Percentiles rank a stretch among this genome's conserved stretches.
phyloP scores from a whole-genome alignment of 2,888 invertebrate genomes.

The Pyrochroa serraticornis region DNA sequence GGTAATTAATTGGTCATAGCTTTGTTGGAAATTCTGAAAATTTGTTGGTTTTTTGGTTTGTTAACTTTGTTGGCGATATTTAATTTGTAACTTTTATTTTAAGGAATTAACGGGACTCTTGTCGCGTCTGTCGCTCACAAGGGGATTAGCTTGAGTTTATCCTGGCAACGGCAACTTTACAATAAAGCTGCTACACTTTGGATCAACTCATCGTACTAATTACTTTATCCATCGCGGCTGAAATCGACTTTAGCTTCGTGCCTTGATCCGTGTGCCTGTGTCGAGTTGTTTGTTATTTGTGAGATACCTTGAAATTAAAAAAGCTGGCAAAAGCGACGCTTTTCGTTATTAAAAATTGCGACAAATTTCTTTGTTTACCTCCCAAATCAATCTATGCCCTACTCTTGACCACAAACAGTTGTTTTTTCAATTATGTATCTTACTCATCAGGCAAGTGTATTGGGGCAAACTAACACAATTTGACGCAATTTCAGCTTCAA shows the following conservation, averaged over 20 bases:
- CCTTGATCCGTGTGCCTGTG: not conserved
- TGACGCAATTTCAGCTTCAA: too few species aligned
- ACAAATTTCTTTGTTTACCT: too few species aligned
- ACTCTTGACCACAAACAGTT: too few species aligned
- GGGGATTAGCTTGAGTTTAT: conserved; percentile 39
- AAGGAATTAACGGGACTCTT: conserved; percentile 28
- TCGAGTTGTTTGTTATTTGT: too few species aligned
- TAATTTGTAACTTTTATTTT: conserved; percentile 33
- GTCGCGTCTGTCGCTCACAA: conserved; percentile 24
- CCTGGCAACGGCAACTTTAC: conserved; percentile 43
- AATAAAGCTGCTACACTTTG: conserved; percentile 42
- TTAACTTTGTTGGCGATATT: conserved; percentile 10
- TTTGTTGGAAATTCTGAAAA: not conserved
- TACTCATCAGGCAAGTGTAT: too few species aligned
- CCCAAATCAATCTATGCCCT: too few species aligned
- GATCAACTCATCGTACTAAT: conserved; percentile 44
- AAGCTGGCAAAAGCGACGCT: too few species aligned
- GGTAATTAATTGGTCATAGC: not conserved
- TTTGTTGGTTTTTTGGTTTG: conserved; percentile 1
- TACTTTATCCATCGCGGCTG: conserved; percentile 42
- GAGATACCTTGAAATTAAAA: too few species aligned
- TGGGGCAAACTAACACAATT: too few species aligned
- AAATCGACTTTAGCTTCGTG: conserved; percentile 4
- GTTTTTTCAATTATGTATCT: too few species aligned
- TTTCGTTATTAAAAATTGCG: too few species aligned